Conservation (phyloP, 2,888 invertebrate species). For the Caenorhabditis sp. region DNA sequence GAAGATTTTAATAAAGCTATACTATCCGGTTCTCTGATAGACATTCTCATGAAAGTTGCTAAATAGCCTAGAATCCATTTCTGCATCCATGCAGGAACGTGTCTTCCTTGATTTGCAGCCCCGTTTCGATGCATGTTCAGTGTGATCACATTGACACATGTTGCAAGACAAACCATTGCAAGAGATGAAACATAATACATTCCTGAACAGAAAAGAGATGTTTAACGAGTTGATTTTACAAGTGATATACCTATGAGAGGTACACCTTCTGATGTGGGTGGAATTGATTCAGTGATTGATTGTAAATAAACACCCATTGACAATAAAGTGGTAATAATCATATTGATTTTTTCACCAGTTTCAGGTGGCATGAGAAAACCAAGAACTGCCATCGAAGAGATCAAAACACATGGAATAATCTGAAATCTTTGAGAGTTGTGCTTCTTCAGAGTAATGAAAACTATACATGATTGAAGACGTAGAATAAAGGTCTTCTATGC, state of each 20-base stretch:
- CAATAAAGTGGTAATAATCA: constrained; percentile 75
- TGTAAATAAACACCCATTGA: constrained; percentile 75
- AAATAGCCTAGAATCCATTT: constrained; percentile 66
- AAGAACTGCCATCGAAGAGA: constrained; percentile 75
- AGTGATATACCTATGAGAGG: constrained; percentile 74
- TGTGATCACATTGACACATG: constrained; percentile 80
- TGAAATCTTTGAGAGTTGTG: constrained; percentile 50
- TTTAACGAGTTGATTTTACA: neutral
- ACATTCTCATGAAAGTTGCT: constrained; percentile 66
- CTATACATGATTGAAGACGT: constrained; percentile 72
- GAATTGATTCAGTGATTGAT: constrained; percentile 76
- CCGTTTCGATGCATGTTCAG: constrained; percentile 79
- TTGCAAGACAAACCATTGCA: constrained; percentile 74
- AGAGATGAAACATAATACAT: constrained; percentile 76
- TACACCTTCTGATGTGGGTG: constrained; percentile 76
- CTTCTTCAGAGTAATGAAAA: too few species aligned
- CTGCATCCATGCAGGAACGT: constrained; percentile 59
- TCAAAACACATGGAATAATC: constrained; percentile 75
- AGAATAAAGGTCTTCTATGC: constrained; percentile 75
- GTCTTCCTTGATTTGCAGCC: constrained; percentile 64
- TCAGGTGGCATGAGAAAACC: constrained; percentile 76
- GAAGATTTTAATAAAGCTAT: constrained; percentile 66
- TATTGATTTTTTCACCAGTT: constrained; percentile 73
- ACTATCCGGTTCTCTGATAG: constrained; percentile 67
- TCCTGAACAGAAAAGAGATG: constrained; percentile 71